Conservation (phyloP, 1,140 invertebrate species). For the Bradysia coprophila region DNA sequence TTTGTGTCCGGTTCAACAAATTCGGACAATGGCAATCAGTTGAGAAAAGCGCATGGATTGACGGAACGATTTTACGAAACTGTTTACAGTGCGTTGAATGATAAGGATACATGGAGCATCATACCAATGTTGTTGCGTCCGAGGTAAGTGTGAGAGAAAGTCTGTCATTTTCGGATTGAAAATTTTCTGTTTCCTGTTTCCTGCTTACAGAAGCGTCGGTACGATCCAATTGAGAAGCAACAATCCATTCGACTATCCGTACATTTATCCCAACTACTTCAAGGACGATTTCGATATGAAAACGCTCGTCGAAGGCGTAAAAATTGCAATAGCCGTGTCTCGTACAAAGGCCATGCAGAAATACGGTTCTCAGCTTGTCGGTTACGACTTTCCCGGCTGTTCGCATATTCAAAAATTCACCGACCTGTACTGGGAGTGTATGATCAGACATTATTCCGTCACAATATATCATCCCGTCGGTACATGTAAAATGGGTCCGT, state of each 20-base stretch:
- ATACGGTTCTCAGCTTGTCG: conserved; percentile 46
- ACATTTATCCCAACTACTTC: conserved; percentile 87
- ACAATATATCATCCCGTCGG: conserved; percentile 80
- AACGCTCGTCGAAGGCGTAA: conserved; percentile 64
- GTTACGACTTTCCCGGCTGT: conserved; percentile 50
- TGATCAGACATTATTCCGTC: conserved; percentile 58
- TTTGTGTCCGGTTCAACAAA: conserved; percentile 81
- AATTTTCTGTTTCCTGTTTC: too few species aligned
- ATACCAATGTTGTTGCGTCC: conserved; percentile 71
- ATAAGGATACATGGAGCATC: conserved; percentile 67
- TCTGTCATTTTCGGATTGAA: too few species aligned
- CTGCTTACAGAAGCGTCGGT: conserved; percentile 62
- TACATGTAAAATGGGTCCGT: conserved; percentile 84
- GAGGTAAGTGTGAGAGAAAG: too few species aligned
- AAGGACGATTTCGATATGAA: conserved; percentile 59
- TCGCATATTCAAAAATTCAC: conserved; percentile 39
- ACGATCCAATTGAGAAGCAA: conserved; percentile 56
- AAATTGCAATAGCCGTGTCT: conserved; percentile 54
- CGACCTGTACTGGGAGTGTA: conserved; percentile 66
- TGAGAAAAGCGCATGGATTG: conserved; percentile 63
- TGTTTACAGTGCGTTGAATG: conserved; percentile 53
- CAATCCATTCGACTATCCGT: conserved; percentile 77
- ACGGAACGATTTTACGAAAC: conserved; percentile 50
- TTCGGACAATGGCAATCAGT: conserved; percentile 66
- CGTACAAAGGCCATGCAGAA: conserved; percentile 48